A percentile compares a stretch with the other conserved stretches of the same genome.
phyloP scores from a whole-genome alignment of 1,140 invertebrate species.

The Bombus huntii region DNA sequence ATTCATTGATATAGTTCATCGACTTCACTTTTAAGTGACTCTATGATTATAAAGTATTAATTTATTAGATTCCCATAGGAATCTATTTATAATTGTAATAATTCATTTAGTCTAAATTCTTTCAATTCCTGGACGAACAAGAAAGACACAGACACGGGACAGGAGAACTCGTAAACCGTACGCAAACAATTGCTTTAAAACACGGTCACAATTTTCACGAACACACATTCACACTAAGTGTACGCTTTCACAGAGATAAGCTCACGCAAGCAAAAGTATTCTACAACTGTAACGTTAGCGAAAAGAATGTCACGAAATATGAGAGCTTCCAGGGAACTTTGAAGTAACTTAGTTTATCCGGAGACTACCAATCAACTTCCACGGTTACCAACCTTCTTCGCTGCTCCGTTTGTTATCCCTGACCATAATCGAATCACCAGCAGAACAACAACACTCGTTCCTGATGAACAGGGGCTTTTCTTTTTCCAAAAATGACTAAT shows the following conservation, averaged over 20 bases:
- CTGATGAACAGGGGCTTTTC: not conserved
- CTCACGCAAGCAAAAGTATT: not conserved
- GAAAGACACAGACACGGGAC: not conserved
- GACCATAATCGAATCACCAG: not conserved
- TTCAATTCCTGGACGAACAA: no score
- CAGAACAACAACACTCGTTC: not conserved
- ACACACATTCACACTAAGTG: not conserved
- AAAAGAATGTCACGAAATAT: conserved; percentile 61
- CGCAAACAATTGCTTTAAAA: not conserved
- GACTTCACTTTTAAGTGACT: no score
- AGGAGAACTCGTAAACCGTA: no score
- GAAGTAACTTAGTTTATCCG: conserved; percentile 57
- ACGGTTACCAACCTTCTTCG: conserved; percentile 20
- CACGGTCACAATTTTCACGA: no score
- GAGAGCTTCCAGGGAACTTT: conserved; percentile 51
- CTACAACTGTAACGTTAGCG: conserved; percentile 27
- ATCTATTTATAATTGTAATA: no score
- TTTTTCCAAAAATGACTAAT: not conserved
- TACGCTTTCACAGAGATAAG: not conserved
- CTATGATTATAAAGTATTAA: no score
- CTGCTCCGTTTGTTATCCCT: not conserved
- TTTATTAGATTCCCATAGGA: no score
- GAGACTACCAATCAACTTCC: conserved; percentile 63
- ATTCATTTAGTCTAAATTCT: no score
- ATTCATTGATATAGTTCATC: no score